phyloP scores from a whole-genome alignment of 2,888 invertebrate species.

The Amphipoea lucens region DNA sequence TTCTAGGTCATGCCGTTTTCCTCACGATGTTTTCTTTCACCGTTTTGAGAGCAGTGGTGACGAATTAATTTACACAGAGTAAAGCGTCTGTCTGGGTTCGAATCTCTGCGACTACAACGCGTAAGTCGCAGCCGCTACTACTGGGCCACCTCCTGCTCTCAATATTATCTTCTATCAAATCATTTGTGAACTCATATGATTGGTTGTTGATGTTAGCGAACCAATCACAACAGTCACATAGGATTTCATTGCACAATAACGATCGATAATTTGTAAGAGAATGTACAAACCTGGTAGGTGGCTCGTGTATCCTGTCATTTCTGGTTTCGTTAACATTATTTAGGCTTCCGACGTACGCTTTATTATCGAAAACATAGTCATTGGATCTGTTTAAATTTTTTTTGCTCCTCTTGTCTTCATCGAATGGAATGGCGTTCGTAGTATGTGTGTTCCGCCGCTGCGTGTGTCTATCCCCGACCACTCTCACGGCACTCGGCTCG shows the following conservation, averaged over 20 bases:
- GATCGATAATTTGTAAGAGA: slow-evolving; percentile 14
- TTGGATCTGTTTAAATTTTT: slow-evolving; percentile 58
- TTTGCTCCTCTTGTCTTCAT: slow-evolving; percentile 39
- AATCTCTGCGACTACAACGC: too few species aligned
- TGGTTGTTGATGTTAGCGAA: not conserved
- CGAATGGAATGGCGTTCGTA: slow-evolving; percentile 2
- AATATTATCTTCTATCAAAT: not conserved
- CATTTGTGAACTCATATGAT: not conserved
- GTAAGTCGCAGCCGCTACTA: too few species aligned
- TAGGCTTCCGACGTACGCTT: slow-evolving; percentile 80
- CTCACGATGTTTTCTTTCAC: not conserved
- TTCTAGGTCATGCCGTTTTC: not conserved
- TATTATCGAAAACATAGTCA: slow-evolving; percentile 83
- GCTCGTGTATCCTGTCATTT: slow-evolving; percentile 50
- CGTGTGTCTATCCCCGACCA: slow-evolving; percentile 28
- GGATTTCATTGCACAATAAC: slow-evolving; percentile 9
- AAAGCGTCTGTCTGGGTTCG: not conserved
- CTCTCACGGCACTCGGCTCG: slow-evolving; percentile 27
- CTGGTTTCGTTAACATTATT: slow-evolving; percentile 71
- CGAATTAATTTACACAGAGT: not conserved
- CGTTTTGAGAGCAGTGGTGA: not conserved
- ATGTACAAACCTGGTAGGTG: slow-evolving; percentile 75
- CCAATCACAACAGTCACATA: slow-evolving; percentile 14
- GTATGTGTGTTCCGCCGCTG: slow-evolving; percentile 41
- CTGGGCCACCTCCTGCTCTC: not conserved